These are phyloP conservation scores for Leptarthrus brevirostris DNA, from an alignment of 2,888 invertebrate species.

Conservation along the genomic window DNA sequence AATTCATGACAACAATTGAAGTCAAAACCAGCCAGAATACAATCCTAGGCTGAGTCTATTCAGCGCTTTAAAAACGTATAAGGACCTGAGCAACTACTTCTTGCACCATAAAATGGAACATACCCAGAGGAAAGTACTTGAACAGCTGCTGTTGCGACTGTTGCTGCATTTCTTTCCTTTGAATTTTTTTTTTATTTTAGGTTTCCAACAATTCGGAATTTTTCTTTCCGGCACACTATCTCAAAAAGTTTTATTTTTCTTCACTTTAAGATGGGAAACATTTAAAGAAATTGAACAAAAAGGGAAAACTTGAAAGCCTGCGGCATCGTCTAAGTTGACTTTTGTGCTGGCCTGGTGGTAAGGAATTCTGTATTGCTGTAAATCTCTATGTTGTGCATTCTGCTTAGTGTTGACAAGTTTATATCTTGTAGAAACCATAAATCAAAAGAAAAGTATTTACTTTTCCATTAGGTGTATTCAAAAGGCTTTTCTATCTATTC, in stretches of 20 bases:
- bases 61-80: not conserved
- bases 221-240: constrained; percentile 29
- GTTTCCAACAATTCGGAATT: not conserved
- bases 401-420: constrained; percentile 43
- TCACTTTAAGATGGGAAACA: constrained; percentile 2
- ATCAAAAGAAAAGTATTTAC: constrained; percentile 31
- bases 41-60: not conserved
- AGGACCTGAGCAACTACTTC: not conserved
- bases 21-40: constrained; percentile 13
- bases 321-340: constrained; percentile 10
- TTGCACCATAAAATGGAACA: constrained; percentile 22
- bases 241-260: constrained; percentile 30
- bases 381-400: constrained; percentile 32
- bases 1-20: constrained; percentile 37
- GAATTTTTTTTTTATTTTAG: not conserved
- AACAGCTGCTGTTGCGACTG: constrained; percentile 29
- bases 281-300: constrained; percentile 32
- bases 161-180: not conserved
- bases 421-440: constrained; percentile 32
- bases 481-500: not conserved
- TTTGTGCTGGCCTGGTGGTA: not conserved
- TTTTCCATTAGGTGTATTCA: constrained; percentile 36
- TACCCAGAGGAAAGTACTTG: constrained; percentile 17
- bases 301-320: constrained; percentile 25
- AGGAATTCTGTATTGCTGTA: constrained; percentile 22